Conservation (phyloP, 2,113 vertebrate species). For the Typhlomys cinereus region DNA sequence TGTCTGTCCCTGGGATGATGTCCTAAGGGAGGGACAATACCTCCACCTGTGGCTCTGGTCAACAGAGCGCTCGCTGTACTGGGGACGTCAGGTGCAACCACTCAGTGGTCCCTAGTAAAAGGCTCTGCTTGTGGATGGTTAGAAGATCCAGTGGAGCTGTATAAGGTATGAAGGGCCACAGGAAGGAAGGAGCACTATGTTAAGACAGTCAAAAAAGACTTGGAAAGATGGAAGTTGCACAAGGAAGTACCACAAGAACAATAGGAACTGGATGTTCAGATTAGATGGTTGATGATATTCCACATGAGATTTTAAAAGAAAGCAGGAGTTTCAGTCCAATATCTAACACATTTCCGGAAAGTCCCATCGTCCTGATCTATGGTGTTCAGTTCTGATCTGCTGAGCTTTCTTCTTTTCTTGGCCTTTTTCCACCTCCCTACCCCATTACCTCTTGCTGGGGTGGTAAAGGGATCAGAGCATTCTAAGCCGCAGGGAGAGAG, state of each 20-base stretch:
- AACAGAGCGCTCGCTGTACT: fast-evolving
- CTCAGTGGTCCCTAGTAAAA: not conserved
- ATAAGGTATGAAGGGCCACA: no score
- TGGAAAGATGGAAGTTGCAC: not conserved
- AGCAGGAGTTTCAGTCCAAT: not conserved
- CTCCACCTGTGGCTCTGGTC: not conserved
- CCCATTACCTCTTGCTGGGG: no score
- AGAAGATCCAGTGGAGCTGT: not conserved
- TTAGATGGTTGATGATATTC: not conserved
- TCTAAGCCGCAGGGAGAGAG: not conserved
- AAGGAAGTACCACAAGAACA: not conserved
- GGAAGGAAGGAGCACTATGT: not conserved
- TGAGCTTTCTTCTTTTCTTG: not conserved
- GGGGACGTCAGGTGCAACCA: fast-evolving
- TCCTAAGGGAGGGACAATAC: not conserved
- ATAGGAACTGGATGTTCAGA: not conserved
- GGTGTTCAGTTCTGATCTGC: not conserved
- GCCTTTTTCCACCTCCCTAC: no score
- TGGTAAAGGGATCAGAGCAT: no score
- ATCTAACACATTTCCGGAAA: not conserved
- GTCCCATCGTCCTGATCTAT: not conserved
- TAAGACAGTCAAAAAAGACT: not conserved
- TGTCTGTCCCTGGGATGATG: fast-evolving
- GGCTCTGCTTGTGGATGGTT: not conserved
- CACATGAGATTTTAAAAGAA: not conserved